A percentile compares a stretch with the other conserved stretches of the same genome.
phyloP scores from a whole-genome alignment of 1,140 invertebrate genomes.

The Mizuhopecten yessoensis region DNA sequence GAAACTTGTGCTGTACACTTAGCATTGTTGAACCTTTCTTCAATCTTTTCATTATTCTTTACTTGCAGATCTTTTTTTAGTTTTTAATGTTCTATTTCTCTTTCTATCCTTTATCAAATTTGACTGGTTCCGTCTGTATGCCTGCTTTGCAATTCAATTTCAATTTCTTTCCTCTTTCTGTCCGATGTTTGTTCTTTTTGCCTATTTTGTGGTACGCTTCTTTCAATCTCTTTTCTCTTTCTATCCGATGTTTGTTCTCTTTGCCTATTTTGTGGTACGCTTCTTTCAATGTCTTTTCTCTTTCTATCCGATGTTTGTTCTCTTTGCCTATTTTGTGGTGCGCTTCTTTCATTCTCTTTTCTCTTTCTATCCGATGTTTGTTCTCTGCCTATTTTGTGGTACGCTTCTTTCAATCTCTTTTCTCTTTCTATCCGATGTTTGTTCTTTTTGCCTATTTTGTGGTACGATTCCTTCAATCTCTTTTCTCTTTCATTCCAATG shows the following conservation, averaged over 20 bases:
- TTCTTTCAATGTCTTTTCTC: not conserved
- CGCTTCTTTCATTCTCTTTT: not conserved
- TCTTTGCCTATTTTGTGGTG: too few relatives aligned
- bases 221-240: too few relatives aligned
- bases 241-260: not conserved
- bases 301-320: too few relatives aligned
- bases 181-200: not conserved
- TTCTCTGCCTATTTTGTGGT: not conserved
- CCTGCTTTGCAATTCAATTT: not conserved
- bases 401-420: not conserved
- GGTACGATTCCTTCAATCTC: not conserved
- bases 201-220: too few relatives aligned
- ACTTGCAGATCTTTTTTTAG: not conserved
- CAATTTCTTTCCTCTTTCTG: not conserved
- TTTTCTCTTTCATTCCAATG: not conserved
- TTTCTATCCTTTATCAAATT: not conserved
- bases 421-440: not conserved
- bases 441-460: not conserved
- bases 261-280: not conserved
- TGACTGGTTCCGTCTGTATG: not conserved
- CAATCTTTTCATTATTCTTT: not conserved
- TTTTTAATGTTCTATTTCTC: not conserved
- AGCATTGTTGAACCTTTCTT: not conserved
- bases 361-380: not conserved
- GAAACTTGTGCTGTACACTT: not conserved